Conservation (phyloP, 2,888 invertebrate genomes). For the Sphaerophoria taeniata region DNA sequence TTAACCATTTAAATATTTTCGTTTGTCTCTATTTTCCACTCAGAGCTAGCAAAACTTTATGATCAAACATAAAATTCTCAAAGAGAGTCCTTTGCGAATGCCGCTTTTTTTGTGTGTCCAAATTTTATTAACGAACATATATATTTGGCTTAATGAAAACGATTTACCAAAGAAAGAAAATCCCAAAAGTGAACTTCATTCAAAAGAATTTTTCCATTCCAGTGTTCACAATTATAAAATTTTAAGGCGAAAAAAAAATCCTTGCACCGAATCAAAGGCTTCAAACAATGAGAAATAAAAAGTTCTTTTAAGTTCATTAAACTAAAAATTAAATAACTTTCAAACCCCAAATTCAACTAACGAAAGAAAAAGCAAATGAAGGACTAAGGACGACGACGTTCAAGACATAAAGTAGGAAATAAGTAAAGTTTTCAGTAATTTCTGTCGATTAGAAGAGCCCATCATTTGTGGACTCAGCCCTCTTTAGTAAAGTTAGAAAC, state of each 20-base stretch:
- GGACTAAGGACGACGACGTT: constrained; percentile 11
- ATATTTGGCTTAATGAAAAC: constrained; percentile 62
- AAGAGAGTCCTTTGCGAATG: constrained; percentile 6
- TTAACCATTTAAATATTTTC: background rate
- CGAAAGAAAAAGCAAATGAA: background rate
- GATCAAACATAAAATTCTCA: constrained; percentile 28
- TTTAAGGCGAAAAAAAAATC: constrained; percentile 18
- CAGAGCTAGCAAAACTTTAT: constrained; percentile 13
- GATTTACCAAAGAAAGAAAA: constrained; percentile 47
- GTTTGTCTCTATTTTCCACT: constrained; percentile 6
- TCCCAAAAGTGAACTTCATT: constrained; percentile 49
- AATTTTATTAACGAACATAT: constrained; percentile 40
- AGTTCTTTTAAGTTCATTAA: constrained; percentile 52
- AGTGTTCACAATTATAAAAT: constrained; percentile 61
- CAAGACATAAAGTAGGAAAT: constrained; percentile 53
- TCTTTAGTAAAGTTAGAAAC: constrained; percentile 27
- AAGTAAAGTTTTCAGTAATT: constrained; percentile 72
- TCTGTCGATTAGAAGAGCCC: constrained; percentile 70
- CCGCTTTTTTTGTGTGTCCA: constrained; percentile 16
- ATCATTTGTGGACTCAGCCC: constrained; percentile 56
- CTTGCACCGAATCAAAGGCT: constrained; percentile 11
- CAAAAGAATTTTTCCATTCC: constrained; percentile 49
- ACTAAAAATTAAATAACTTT: constrained; percentile 64
- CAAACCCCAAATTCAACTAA: too few relatives aligned
- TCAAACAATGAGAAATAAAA: constrained; percentile 28